These are phyloP conservation scores for Norana najaformis DNA, from an alignment of 2,888 invertebrate species.

Conservation along the genomic window DNA sequence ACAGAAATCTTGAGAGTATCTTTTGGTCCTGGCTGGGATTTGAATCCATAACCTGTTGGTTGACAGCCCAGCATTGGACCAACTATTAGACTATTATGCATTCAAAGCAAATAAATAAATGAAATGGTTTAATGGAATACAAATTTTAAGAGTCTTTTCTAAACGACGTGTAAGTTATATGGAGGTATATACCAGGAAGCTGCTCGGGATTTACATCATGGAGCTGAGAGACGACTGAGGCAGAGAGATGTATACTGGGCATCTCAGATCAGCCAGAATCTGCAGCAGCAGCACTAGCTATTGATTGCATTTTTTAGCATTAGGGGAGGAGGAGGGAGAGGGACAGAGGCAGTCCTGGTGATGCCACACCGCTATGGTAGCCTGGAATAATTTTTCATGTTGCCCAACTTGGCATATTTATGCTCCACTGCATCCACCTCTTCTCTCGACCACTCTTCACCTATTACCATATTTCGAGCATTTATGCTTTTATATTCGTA, in stretches of 20 bases:
- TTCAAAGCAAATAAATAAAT: not conserved
- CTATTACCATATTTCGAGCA: not conserved
- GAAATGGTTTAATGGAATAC: not conserved
- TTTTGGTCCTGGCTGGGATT: not conserved
- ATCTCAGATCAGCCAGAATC: not conserved
- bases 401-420: not conserved
- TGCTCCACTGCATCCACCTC: not conserved
- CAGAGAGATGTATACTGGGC: not conserved
- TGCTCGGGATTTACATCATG: not conserved
- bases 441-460: not conserved
- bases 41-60: not conserved
- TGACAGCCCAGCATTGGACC: not conserved
- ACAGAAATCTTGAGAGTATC: not conserved
- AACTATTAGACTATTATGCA: not conserved
- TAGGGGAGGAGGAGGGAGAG: not conserved
- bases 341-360: not conserved
- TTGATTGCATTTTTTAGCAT: constrained; percentile 13
- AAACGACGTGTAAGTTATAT: not conserved
- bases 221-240: not conserved
- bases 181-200: not conserved
- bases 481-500: not conserved
- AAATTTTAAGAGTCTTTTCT: not conserved
- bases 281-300: not conserved
- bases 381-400: not conserved
- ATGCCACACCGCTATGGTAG: not conserved